Evolutionary conservation across 2,113 vertebrate species (phyloP), one percentile per base, ranked within the genome.

Genomic region (Ophiodon elongatus): DNA sequence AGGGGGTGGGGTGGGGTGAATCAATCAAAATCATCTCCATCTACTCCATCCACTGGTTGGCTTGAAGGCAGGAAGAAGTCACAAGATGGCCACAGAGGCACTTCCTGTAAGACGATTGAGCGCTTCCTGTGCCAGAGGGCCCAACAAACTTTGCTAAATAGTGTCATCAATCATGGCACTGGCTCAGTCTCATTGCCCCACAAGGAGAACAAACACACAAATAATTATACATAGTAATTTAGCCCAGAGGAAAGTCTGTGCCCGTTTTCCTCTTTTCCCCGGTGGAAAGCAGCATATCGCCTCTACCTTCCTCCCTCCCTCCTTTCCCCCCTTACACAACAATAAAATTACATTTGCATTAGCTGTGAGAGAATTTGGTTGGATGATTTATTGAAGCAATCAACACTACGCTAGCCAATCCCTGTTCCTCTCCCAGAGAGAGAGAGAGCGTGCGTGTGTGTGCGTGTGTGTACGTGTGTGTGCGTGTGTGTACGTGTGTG

Each of bases 121-220:
- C 85, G 85, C 96, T 97, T 95, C 96, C 96, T 95, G 95, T 93
- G 96, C 95, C 87, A 92, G 96, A 96, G 96, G 96, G 87, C 85
- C 96, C 94, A 92, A 67, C 79, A 80, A 93, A 91, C 95, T 96
- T 95, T 92, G 93, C 95, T 96, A 97, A 96, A 96, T 97, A 96
- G 96, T 80, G 94, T 96, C 97, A 98, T 97, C 96, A 97, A 98
- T 98, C 96, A 97, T 88, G 88, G 94, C 91, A 89, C 91, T 86
- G 93, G 96, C 96, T 94, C 94, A 93, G 95, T 29, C 96, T 95
- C 95, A 88, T 95, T n/a, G 76, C 90, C 96, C 95, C 97, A 94
- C 95, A 94, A 81, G 88, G 70, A 87, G 91, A 90, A 91, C 89
- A 90, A 93, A 91, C 96, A 96, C 96, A 96, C 96, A 96, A 96